A percentile compares a stretch with the other conserved stretches of the same genome.
These are phyloP conservation scores for Metridium senile DNA, from an alignment of 92 coral and sea anemone genomes.

Conservation along the genomic window DNA sequence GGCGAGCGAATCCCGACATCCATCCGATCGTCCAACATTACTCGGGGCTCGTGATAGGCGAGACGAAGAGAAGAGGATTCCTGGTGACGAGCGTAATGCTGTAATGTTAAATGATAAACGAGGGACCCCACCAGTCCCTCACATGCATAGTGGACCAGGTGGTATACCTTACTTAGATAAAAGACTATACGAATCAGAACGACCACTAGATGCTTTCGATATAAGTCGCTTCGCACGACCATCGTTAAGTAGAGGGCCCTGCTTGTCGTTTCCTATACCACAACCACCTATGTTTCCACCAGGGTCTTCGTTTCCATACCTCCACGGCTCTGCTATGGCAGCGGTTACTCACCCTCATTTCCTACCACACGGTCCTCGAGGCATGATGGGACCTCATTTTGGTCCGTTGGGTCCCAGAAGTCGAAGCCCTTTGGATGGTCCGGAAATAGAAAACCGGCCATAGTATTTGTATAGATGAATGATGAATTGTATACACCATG, in stretches of 20 bases:
- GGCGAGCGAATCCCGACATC: slow-evolving; percentile 7
- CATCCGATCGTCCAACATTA: slow-evolving; percentile 15
- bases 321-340: slow-evolving; percentile 77
- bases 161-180: slow-evolving; percentile 62
- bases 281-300: slow-evolving; percentile 74
- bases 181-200: slow-evolving; percentile 77
- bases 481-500: not conserved
- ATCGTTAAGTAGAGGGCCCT: slow-evolving; percentile 59
- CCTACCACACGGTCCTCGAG: slow-evolving; percentile 57
- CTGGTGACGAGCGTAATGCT: slow-evolving; percentile 67
- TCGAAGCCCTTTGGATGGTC: slow-evolving; percentile 74
- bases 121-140: slow-evolving; percentile 36
- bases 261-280: slow-evolving; percentile 30
- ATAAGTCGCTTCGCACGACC: slow-evolving; percentile 70
- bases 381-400: slow-evolving; percentile 66
- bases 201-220: slow-evolving; percentile 67
- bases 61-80: slow-evolving; percentile 47
- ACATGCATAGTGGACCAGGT: slow-evolving; percentile 41
- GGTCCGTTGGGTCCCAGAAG: slow-evolving; percentile 64
- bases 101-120: slow-evolving; percentile 71
- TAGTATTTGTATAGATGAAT: not conserved
- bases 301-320: slow-evolving; percentile 62
- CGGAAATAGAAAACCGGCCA: slow-evolving; percentile 30
- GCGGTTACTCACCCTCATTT: slow-evolving; percentile 82
- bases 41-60: slow-evolving; percentile 21